Base-by-base conservation (phyloP, 2,797 vertebrate genomes). In the Hypotaenidia philippensis region DNA sequence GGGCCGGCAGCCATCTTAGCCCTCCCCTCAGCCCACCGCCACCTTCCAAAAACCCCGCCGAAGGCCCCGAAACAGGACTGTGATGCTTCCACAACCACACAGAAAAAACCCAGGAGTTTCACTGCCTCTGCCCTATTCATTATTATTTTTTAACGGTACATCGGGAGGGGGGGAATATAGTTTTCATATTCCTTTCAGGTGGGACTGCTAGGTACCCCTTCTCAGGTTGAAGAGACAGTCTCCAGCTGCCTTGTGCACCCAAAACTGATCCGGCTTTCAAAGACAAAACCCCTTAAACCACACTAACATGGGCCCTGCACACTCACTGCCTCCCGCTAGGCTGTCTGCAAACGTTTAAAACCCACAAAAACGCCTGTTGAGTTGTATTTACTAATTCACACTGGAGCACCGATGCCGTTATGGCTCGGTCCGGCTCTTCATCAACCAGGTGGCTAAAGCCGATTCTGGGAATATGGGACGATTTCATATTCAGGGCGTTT, bases 391-490 rank as follows among this genome's bases (percentile, higher is more conserved):
- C 3, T 44, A 5, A 29, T 27, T 10, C 3, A 2, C 22, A 6
- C 13, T 3, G 5, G 50, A 2, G 3, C 57, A 26, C 17, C 9
- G 27, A 23, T 1, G 3, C 23, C 5, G 1, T 9, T 13, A 7
- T 1, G 40, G 4, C 22, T 16, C n/a, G 3, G 38, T 22, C 16
- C 15, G 1, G 9, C 34, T 76, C 36, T 6, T 8, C 19, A 1
- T 49, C 15, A n/a, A 13, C 3, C 61, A 0, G 25, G 36, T 2
- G 11, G 27, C 40, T 14, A 83, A 41, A 15, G 41, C 17, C 6
- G 0, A 25, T 9, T 6, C 0, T 7, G 80, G 27, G 25, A 38
- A 10, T 9, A 8, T 0, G 25, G 68, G n/a, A 17, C 2, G 3
- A 2, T 20, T 31, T 74, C 10, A 4, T 1, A 0, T 5, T 21